A percentile compares a stretch with the other conserved stretches of the same genome.
Evolutionary conservation across 2,797 vertebrate species (phyloP).

Genomic region (Nyctibius grandis): DNA sequence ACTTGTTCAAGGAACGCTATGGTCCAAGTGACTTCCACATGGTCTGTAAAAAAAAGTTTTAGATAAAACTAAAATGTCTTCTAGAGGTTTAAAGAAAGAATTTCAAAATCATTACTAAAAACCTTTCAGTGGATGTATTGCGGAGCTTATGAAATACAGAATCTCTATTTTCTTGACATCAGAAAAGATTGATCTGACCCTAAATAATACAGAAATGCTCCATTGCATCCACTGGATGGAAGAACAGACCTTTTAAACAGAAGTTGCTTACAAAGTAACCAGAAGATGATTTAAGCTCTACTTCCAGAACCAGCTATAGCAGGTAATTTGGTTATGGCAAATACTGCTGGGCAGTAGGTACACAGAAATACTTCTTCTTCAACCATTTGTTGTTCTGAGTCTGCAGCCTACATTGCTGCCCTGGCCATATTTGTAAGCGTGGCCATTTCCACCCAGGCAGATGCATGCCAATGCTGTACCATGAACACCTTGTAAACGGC

Average conservation of each 20-base stretch:
- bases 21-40: not conserved
- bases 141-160: not conserved
- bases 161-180: not conserved
- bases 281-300: not conserved
- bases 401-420: not conserved
- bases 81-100: not conserved
- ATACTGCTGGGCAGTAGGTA: not conserved
- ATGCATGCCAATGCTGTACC: no score
- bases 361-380: not conserved
- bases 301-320: not conserved
- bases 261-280: not conserved
- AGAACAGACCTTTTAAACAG: not conserved
- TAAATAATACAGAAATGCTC: not conserved
- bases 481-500: not conserved
- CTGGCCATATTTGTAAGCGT: not conserved
- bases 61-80: not conserved
- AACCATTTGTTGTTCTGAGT: accelerated
- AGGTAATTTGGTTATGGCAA: not conserved
- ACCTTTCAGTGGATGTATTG: not conserved
- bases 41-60: not conserved
- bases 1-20: not conserved
- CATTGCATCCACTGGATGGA: not conserved
- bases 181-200: not conserved
- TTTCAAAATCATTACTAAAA: not conserved
- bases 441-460: not conserved